Evolutionary conservation across 2,797 vertebrate genomes (phyloP).

Genomic region (Borostomias antarcticus): DNA sequence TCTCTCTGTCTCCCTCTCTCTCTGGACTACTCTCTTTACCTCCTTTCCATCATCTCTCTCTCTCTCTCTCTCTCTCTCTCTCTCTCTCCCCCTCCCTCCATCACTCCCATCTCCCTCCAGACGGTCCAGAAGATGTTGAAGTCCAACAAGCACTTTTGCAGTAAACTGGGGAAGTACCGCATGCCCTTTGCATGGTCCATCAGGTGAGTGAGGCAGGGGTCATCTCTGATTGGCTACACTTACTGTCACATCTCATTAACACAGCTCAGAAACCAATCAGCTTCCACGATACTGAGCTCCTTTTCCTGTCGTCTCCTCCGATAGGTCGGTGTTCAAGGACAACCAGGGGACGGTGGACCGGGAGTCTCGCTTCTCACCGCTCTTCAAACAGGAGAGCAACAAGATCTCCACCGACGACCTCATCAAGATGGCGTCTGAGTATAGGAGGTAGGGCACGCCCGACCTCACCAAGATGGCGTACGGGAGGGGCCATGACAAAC

Average conservation of each 20-base stretch:
- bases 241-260: background rate
- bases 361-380: slow-evolving; percentile 93
- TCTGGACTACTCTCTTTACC: background rate
- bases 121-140: slow-evolving; percentile 94
- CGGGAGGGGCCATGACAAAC: background rate
- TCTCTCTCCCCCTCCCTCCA: slow-evolving; percentile 17
- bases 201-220: slow-evolving; percentile 79
- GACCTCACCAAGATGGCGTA: background rate
- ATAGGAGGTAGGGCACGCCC: slow-evolving; percentile 80
- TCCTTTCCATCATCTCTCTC: too few species aligned
- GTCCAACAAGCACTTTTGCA: slow-evolving; percentile 95
- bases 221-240: background rate
- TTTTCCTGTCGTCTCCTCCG: slow-evolving; percentile 20
- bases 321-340: slow-evolving; percentile 94
- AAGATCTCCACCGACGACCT: slow-evolving; percentile 96
- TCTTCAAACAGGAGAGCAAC: slow-evolving; percentile 97
- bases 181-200: slow-evolving; percentile 98
- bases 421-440: slow-evolving; percentile 91
- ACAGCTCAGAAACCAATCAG: background rate
- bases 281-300: background rate
- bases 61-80: background rate
- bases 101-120: too few species aligned
- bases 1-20: background rate
- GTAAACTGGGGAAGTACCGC: slow-evolving; percentile 92
- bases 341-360: slow-evolving; percentile 93